These are phyloP conservation scores for Metopolophium dirhodum DNA, from an alignment of 1,140 invertebrate species.

Conservation along the genomic window DNA sequence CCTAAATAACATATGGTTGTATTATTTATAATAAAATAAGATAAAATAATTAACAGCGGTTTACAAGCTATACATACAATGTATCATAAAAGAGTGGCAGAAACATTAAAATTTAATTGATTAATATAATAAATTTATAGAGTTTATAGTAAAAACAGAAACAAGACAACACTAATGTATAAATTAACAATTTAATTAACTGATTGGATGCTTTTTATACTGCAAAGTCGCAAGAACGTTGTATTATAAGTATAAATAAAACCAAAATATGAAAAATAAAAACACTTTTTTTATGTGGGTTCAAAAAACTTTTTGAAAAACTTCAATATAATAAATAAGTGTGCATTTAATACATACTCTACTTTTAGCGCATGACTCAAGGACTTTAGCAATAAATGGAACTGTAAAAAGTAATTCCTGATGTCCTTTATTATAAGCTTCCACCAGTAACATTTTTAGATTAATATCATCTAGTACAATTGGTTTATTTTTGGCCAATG, in stretches of 20 bases:
- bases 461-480: conserved; percentile 92
- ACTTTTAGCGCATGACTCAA: conserved; percentile 96
- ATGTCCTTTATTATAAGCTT: conserved; percentile 96
- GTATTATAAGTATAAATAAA: not conserved
- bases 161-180: not conserved
- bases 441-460: conserved; percentile 90
- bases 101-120: not conserved
- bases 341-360: conserved; percentile 65
- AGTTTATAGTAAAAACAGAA: not conserved
- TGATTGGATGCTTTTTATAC: not conserved
- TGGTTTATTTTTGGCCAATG: conserved; percentile 91
- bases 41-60: not conserved
- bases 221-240: too few relatives aligned
- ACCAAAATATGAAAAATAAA: conserved; percentile 60
- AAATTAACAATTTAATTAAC: not conserved
- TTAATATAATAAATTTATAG: not conserved
- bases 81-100: not conserved
- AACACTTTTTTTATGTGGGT: not conserved
- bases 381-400: conserved; percentile 98
- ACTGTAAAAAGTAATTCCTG: conserved; percentile 98
- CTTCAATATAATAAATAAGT: not conserved
- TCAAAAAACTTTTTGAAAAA: not conserved
- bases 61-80: not conserved
- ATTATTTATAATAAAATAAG: not conserved
- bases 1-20: conserved; percentile 62